Percentiles rank a stretch among this genome's conserved stretches.
phyloP scores from a whole-genome alignment of 2,113 vertebrate species.

The Dryoscopus gambensis region DNA sequence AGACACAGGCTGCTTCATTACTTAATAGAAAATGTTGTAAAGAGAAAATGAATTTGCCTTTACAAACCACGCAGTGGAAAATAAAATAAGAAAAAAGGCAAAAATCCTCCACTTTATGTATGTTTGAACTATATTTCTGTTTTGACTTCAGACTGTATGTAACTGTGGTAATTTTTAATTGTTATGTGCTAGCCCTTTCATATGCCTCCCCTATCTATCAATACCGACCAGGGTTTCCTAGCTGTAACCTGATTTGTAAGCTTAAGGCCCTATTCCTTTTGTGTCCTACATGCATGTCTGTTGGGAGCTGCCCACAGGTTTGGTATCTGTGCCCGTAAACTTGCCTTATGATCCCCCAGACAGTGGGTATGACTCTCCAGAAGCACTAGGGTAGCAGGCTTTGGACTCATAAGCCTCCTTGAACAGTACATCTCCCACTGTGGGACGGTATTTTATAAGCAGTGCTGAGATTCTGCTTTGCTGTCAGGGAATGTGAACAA shows the following conservation, averaged over 20 bases:
- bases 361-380: neutral
- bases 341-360: neutral
- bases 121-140: neutral
- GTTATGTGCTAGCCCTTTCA: neutral
- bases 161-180: neutral
- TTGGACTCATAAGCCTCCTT: neutral
- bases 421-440: neutral
- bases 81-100: neutral
- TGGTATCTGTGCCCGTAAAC: fast-evolving
- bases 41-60: neutral
- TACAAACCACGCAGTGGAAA: neutral
- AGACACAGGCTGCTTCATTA: neutral
- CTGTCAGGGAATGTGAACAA: neutral
- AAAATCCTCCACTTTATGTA: neutral
- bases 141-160: neutral
- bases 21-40: neutral
- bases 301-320: neutral
- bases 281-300: neutral
- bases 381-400: neutral
- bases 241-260: neutral
- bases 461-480: neutral
- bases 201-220: neutral
- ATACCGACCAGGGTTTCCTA: neutral
- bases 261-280: neutral
- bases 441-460: neutral